Evolutionary conservation across 2,797 vertebrate species (phyloP), one percentile per base, ranked within the genome.

Genomic region (Sebastes hopkinsi): DNA sequence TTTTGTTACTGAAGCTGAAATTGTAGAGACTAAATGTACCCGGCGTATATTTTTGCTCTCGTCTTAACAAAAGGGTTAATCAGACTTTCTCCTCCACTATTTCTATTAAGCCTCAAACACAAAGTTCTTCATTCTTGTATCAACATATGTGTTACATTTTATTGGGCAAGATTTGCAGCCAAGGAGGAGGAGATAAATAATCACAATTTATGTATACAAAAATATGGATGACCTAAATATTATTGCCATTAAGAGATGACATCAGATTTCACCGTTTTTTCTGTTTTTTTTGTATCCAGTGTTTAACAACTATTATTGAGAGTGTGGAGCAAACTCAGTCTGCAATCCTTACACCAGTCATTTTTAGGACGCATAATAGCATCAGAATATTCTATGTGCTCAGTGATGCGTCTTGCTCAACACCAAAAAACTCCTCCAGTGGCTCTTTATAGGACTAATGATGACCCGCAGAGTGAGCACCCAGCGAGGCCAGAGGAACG

Each of bases 351-450:
- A 61, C 14, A 22, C 50, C 29, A 30, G 60, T 52, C 2, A 67
- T 73, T 70, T 82, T 58, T 62, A 32, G 64, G 55, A 64, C 1
- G 6, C 56, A 61, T 34, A 79, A 65, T 46, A 23, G 52, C 70
- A 36, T 5, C 70, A 16, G 67, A 64, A 82, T 83, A 86, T 89
- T 84, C 83, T 81, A 66, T 66, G 82, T 84, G 81, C 60, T 85
- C 79, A 87, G 56, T 77, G 80, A 85, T 67, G 86, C 82, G 65
- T 84, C 67, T 61, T 77, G 66, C 65, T 32, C 54, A 54, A 60
- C 30, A 62, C 73, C 67, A 30, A 78, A 78, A 83, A 82, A 80
- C 64, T 85, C 72, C 64, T 55, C 23, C 42, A 67, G 55, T 75
- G 75, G 56, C 55, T 82, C 64, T 77, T 76, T 65, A 61, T 0